Base-by-base conservation (phyloP, 2,797 vertebrate species). In the Channallabes apus region DNA sequence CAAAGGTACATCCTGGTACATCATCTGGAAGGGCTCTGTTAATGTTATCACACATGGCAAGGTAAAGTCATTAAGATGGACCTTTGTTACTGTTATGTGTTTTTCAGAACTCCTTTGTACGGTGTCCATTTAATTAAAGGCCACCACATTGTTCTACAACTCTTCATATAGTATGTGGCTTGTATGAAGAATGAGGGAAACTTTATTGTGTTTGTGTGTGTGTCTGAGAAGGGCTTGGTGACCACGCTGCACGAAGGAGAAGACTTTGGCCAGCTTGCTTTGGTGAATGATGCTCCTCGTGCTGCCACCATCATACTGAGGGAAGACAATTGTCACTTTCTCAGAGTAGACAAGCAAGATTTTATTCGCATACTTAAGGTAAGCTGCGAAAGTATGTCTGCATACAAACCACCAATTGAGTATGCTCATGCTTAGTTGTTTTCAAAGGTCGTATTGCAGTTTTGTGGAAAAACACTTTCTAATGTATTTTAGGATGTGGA, bases 1-100 rank as follows among this genome's bases (percentile, higher is more conserved):
- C 90, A 99, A 98, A 90, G 98, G 97, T 80, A 98, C 96, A 0
- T 99, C 98, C 0, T 99, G 98, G 98, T 99, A 98, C 94, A 99
- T 99, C 90, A 96, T 99, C 94, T 99, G 98, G 98, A 99, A 97
- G 92, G 98, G 98, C 32, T 99, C 98, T 0, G 97, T 99, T 35
- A 99, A 99, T 1, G 97, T 99, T 87, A 97, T 99, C 91, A 99
- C 97, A 17, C 97, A 98, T 0, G 97, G 97, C 86, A 99, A 99
- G 97, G 98, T 98, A 88, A 88, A 86, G 32, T 67, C 32, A 84
- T 88, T 80, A 38, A 24, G 20, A 67, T 59, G n/a, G 15, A 81
- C 24, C 65, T 82, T 68, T 54, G 59, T 82, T 35, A 80, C 78
- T 86, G n/a, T 82, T n/a, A 35, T n/a, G 5, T 22, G 67, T 84